Evolutionary conservation across 1,140 invertebrate genomes (phyloP).

Genomic region (Marisa cornuarietis): DNA sequence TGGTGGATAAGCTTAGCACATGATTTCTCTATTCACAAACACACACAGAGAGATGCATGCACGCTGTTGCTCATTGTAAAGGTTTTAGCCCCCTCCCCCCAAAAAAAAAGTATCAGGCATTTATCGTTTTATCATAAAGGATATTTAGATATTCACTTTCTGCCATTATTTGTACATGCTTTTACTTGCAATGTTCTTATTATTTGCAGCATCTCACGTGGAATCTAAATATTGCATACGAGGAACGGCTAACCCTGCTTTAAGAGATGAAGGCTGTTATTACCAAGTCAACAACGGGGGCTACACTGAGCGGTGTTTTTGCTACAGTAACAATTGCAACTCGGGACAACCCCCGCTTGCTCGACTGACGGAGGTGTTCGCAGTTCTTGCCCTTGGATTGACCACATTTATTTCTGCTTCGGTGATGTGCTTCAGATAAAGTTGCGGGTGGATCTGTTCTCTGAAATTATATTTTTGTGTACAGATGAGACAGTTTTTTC

Average conservation of each 20-base stretch:
- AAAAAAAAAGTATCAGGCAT: no score
- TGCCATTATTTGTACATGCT: neutral
- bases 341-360: constrained; percentile 6
- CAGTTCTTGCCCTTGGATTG: constrained; percentile 14
- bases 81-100: no score
- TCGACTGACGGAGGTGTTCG: neutral
- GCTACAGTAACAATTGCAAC: constrained; percentile 33
- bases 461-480: no score
- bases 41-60: no score
- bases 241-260: neutral
- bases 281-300: constrained; percentile 32
- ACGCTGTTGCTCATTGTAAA: no score
- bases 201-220: constrained; percentile 29
- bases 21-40: no score
- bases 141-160: neutral
- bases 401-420: neutral
- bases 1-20: no score
- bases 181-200: neutral
- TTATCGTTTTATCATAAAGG: no score
- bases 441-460: no score
- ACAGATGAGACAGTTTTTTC: no score
- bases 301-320: constrained; percentile 35
- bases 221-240: constrained; percentile 27
- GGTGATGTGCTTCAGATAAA: no score
- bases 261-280: constrained; percentile 29